Base-by-base conservation (phyloP, 2,113 vertebrate genomes). In the Tyto alba region DNA sequence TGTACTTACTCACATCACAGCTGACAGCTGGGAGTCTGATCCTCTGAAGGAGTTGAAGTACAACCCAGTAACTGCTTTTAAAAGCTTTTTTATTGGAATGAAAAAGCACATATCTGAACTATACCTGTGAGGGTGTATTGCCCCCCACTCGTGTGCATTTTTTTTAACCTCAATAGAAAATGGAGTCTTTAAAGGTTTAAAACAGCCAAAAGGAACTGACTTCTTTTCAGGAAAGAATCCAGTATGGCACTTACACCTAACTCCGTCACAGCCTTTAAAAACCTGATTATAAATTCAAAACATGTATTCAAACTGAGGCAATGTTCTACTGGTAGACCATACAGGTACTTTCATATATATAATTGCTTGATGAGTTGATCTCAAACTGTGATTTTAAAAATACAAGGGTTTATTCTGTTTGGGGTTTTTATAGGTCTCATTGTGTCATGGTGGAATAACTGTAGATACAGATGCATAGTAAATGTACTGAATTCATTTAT, bases 131-230 rank as follows among this genome's bases (percentile, higher is more conserved):
- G 43, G 19, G 38, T 34, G 6, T 78, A 40, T 73, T 97, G 56
- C 67, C 77, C 77, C 85, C 48, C 11, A 10, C 50, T 41, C 50
- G n/a, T 48, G 36, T 55, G 40, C 40, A 3, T 89, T 56, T 63
- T 92, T 76, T 95, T 96, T 53, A 47, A 87, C 72, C 43, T 87
- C 69, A 95, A 36, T 66, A 96, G 86, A 94, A 97, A 96, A 84
- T 71, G 43, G 96, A 89, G 9, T 73, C 68, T 90, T 91, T 85
- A 64, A 96, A 96, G 53, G 32, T 96, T 93, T 96, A 60, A 81
- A 93, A 69, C 74, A 43, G 29, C 92, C 78, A 69, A 74, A 56
- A 63, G 76, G 21, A 63, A 56, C 16, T 29, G 27, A 23, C 27
- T 68, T 73, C 9, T 78, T 79, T 60, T 66, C 77, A 64, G 13